phyloP scores from a whole-genome alignment of 2,888 invertebrate species.

The Rotaria macrura region DNA sequence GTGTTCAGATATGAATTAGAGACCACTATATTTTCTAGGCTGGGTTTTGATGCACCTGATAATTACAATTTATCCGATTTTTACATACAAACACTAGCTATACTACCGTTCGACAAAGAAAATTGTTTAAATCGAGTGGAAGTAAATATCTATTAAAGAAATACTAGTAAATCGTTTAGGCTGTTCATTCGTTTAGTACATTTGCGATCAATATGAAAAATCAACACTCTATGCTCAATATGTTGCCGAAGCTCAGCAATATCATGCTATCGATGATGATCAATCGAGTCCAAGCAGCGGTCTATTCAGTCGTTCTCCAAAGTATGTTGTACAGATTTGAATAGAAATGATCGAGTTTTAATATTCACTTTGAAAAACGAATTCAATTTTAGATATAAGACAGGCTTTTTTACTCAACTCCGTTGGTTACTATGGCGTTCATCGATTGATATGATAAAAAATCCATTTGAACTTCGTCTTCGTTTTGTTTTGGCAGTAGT shows the following conservation, averaged over 20 bases:
- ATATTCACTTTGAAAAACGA: too few relatives aligned
- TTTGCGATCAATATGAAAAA: conserved; percentile 24
- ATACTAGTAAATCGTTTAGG: conserved; percentile 13
- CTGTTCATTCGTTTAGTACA: background rate
- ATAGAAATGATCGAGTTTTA: background rate
- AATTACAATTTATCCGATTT: conserved; percentile 89
- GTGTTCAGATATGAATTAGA: too few relatives aligned
- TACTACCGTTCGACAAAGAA: conserved; percentile 69
- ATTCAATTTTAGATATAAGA: background rate
- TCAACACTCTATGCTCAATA: background rate
- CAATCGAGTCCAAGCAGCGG: background rate
- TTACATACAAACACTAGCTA: conserved; percentile 72
- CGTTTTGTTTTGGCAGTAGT: conserved; percentile 62
- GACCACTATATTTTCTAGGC: background rate
- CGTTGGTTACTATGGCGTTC: conserved; percentile 77
- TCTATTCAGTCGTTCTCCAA: background rate
- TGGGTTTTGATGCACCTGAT: conserved; percentile 55
- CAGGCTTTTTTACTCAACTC: conserved; percentile 46
- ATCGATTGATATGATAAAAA: conserved; percentile 74
- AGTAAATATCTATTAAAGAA: background rate
- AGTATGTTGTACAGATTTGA: background rate
- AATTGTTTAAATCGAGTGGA: conserved; percentile 61
- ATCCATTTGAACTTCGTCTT: conserved; percentile 78
- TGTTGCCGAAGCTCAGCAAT: background rate
- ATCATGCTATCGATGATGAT: conserved; percentile 5